Evolutionary conservation across 2,113 vertebrate species (phyloP).

Genomic region (Tricholaema leucomelas): DNA sequence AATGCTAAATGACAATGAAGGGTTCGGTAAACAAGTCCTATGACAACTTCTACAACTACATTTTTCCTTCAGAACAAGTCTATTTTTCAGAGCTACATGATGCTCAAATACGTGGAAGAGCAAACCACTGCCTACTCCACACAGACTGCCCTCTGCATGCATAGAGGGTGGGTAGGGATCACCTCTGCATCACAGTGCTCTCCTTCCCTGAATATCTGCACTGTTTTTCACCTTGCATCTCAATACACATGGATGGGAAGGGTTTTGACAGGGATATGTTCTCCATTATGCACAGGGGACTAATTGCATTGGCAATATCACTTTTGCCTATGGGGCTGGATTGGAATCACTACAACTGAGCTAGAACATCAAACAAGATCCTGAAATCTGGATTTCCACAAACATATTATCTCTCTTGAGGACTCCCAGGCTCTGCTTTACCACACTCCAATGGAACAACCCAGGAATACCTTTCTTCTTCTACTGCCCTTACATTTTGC

Average conservation of each 20-base stretch:
- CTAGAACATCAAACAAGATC: neutral
- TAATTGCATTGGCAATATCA: neutral
- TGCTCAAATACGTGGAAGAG: neutral
- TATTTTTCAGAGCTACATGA: neutral
- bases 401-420: neutral
- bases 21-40: conserved; percentile 13
- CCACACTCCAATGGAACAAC: neutral
- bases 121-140: conserved; percentile 31
- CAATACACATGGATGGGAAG: neutral
- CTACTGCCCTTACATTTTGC: neutral
- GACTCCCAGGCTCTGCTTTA: neutral
- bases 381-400: neutral
- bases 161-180: conserved; percentile 17
- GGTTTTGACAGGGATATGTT: neutral
- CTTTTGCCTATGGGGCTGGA: neutral
- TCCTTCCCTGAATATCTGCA: neutral
- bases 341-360: neutral
- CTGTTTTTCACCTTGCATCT: neutral
- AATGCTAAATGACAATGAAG: conserved; percentile 45
- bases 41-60: conserved; percentile 17
- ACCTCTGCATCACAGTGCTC: neutral
- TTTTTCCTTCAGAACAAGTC: conserved; percentile 19
- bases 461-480: neutral
- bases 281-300: neutral
- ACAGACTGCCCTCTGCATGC: conserved; percentile 47